Base-by-base conservation (phyloP, 2,888 invertebrate genomes). In the Empis livida region DNA sequence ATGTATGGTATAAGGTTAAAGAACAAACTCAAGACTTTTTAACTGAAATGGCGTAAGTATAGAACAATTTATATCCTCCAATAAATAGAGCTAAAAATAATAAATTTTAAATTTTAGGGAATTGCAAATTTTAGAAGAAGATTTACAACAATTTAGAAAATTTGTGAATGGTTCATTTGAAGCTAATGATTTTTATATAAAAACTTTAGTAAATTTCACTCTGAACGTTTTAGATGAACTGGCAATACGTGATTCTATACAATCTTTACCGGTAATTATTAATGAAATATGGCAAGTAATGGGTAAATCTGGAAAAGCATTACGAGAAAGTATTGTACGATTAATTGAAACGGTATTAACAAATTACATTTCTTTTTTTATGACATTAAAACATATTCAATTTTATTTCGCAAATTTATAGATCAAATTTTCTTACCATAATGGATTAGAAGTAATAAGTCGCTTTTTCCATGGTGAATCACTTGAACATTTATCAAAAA, bases 281-380 rank as follows among this genome's bases (percentile, higher is more conserved):
- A 82, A 82, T 43, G 89, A 89, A 63, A 76, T 89, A 59, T 87
- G 85, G 84, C 84, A 84, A 6, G 79, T 85, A 56, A 84, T 89
- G 84, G 89, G 88, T 0, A 86, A 87, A 46, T 87, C 88, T 0
- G 87, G 87, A 10, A 76, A 81, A 54, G 85, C 85, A 0, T 76
- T 89, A 16, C 79, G 84, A 42, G 79, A 84, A 53, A 85, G 85
- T 54, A 70, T 89, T 10, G 68, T 80, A 0, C 86, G 82, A 78
- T 74, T 86, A 0, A 79, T 86, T 1, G 81, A 84, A 51, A 77
- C 80, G 44, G 74, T 74, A 68, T 60, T 60, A 32, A 32, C 4
- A 32, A 46, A 31, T 15, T 2, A 39, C n/a, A 38, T 38, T 40
- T 44, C n/a, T n/a, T n/a, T n/a, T 17, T 42, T 17, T 23, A 20